Evolutionary conservation across 2,113 vertebrate genomes (phyloP).

Genomic region (Colistium nudipinnis): DNA sequence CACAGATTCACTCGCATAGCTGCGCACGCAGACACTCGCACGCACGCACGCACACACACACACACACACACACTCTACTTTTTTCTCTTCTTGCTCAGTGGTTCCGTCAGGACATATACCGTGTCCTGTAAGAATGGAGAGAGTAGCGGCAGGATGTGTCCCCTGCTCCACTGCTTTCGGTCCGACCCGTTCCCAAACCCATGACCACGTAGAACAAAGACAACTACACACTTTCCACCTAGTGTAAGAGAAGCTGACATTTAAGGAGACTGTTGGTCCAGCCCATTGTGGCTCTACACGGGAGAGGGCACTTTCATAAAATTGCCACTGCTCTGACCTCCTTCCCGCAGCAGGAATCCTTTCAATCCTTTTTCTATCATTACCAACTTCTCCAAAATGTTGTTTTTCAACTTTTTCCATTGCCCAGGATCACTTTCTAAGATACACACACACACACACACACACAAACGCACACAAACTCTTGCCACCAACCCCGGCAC

Average conservation of each 20-base stretch:
- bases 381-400: slow-evolving; percentile 37
- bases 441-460: slow-evolving; percentile 15
- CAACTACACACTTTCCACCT: slow-evolving; percentile 14
- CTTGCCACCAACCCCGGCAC: slow-evolving; percentile 24
- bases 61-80: no score
- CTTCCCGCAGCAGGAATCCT: slow-evolving; percentile 9
- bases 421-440: no score
- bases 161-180: slow-evolving; percentile 39
- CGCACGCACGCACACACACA: slow-evolving; percentile 22
- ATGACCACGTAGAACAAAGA: slow-evolving; percentile 30
- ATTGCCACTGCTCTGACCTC: slow-evolving; percentile 49
- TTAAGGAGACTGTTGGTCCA: slow-evolving; percentile 35
- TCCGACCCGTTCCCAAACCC: slow-evolving; percentile 21
- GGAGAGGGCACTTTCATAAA: slow-evolving; percentile 49
- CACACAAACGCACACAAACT: neutral
- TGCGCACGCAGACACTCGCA: slow-evolving; percentile 22
- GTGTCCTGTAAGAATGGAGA: slow-evolving; percentile 41
- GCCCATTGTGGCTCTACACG: slow-evolving; percentile 11
- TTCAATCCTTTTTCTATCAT: slow-evolving; percentile 49
- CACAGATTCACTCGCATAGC: slow-evolving; percentile 48
- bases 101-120: slow-evolving; percentile 45
- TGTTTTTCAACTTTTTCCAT: slow-evolving; percentile 30
- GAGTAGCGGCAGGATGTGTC: slow-evolving; percentile 23
- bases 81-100: slow-evolving; percentile 37
- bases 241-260: slow-evolving; percentile 26